Evolutionary conservation across 2,113 vertebrate genomes (phyloP), one percentile per base, ranked within the genome.

Genomic region (Alaudala cheleensis): DNA sequence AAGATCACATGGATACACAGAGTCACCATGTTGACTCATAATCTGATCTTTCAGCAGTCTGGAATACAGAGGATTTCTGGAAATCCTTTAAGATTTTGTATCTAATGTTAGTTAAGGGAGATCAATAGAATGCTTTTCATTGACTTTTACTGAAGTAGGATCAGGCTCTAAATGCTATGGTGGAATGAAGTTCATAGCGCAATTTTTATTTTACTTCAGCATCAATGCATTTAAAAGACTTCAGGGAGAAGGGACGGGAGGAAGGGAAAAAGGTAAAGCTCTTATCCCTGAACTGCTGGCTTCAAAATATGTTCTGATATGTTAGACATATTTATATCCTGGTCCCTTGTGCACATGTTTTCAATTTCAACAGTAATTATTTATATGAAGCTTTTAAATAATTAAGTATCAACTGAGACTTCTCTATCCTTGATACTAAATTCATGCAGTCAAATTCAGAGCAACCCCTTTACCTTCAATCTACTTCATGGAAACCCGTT

Each of bases 351-450:
- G 69, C 91, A 45, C 51, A 66, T 92, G 90, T 92, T 96, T 96
- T 94, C 73, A 94, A 81, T 97, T 97, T 97, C 79, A 91, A 81
- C 50, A 89, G 92, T 81, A 97, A 98, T 97, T 96, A 97, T 97
- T 98, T 93, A 97, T 94, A 84, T 81, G 70, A 94, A 94, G 31
- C 80, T 93, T 95, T 95, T 97, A 96, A 97, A 97, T 97, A 96
- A 96, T 97, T 97, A 94, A 97, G 50, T 92, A 84, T 10, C 40
- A 82, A 61, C 47, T 73, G 51, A 80, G 54, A 78, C 79, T 22
- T 74, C 90, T 92, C 61, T 66, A 85, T 81, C 33, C 53, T 60
- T 72, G 71, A 54, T 73, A 70, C 62, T 92, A 86, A 67, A 92
- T 87, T 57, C 57, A 61, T 66, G 24, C 45, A 91, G 45, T 67